phyloP scores from a whole-genome alignment of 2,797 vertebrate species.

The Lemur catta region DNA sequence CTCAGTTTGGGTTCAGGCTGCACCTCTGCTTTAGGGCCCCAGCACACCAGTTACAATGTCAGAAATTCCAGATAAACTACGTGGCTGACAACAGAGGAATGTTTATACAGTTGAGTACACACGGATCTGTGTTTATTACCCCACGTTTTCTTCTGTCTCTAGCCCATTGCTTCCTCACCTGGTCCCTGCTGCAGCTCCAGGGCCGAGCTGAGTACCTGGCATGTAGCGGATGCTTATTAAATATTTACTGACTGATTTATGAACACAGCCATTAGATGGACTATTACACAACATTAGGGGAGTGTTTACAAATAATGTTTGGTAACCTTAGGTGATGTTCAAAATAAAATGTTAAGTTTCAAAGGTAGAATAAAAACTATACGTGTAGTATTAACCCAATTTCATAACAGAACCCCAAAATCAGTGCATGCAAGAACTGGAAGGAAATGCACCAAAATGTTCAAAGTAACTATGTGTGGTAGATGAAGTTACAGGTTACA shows the following conservation, averaged over 20 bases:
- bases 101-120: rapidly evolving
- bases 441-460: background rate
- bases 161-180: background rate
- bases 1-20: background rate
- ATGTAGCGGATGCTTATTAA: no score
- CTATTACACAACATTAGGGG: background rate
- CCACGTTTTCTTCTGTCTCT: rapidly evolving
- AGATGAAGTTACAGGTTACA: rapidly evolving
- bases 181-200: rapidly evolving
- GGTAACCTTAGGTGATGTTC: background rate
- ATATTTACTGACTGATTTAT: background rate
- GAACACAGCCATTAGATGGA: background rate
- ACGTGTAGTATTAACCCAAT: background rate
- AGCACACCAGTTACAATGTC: rapidly evolving
- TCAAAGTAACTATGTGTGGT: rapidly evolving
- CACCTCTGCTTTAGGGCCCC: background rate
- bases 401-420: background rate
- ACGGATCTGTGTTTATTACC: rapidly evolving
- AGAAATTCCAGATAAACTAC: background rate
- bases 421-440: no score
- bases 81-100: rapidly evolving
- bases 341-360: background rate
- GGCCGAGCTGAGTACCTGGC: background rate
- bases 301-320: background rate
- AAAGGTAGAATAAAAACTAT: background rate